Evolutionary conservation across 2,888 invertebrate genomes (phyloP), one percentile per base, ranked within the genome.

Genomic region (Lomographa bimaculata): DNA sequence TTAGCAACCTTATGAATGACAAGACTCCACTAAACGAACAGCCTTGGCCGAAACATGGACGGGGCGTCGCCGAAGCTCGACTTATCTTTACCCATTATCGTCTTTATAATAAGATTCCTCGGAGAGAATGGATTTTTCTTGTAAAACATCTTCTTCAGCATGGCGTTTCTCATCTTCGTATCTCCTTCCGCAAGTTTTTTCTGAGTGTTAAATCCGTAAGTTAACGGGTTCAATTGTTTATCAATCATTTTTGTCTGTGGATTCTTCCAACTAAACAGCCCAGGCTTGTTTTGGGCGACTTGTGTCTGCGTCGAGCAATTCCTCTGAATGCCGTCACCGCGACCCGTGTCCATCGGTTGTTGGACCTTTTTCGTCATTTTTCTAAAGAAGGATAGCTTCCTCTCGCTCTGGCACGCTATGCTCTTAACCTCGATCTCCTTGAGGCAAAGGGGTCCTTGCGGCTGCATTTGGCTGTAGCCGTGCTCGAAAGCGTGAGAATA

Each of bases 361-460:
- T 68, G 63, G 6, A 63, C 60, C 46, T 71, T 81, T 17, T 72
- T 67, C 10, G 70, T 62, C n/a, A 84, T 60, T 39, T 75, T 79
- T n/a, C 52, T 49, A 17, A 85, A 78, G 20, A 83, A 63, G 1
- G 81, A 70, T 48, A 76, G 60, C 40, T 79, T 83, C 18, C 71
- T 73, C 12, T 81, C 81, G 54, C 85, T 86, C 44, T 89, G 87
- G 1, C 81, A 84, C 2, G 71, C 82, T 19, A 69, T 78, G 47
- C 79, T 87, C 54, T 80, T 85, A 0, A 87, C 83, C 71, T 87
- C 87, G 26, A 87, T 71, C 56, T 87, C 85, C 50, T 80, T 84
- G 1, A 87, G 54, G 42, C 85, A 85, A 0, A 86, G 48, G 1
- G 84, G 84, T 5, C 74, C 66, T 55, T 77, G 80, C 8, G 70